Base-by-base conservation (phyloP, 2,888 invertebrate species). In the Ctenicera cuprea region DNA sequence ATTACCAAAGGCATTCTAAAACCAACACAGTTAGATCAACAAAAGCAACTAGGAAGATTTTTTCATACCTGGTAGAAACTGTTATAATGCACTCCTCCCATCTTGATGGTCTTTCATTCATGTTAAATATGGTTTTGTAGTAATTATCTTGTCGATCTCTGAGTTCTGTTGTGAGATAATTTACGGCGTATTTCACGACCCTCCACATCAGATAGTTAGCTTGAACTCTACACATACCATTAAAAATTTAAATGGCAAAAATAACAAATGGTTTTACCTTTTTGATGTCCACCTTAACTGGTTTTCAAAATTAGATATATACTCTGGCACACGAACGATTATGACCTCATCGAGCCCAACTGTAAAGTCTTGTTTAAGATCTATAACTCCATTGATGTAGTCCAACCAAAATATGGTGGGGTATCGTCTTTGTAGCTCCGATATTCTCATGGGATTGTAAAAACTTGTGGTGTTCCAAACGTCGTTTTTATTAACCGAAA, bases 181-280 rank as follows among this genome's bases (percentile, higher is more conserved):
- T 91, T n/a, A 94, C 90, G 0, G 94, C 92, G 8, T 93, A 92
- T 0, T 92, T 92, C 0, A 94, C 93, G 0, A 93, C 94, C 57
- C 96, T 90, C 96, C 97, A 97, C 91, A 96, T 91, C 81, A 95
- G 91, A 84, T 97, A 97, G 88, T 97, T 97, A 1, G 96, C 95
- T 80, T 93, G 89, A 4, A 90, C 88, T 76, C 94, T 90, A 83
- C 9, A 81, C 76, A 4, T 7, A 26, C 26, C 26, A 26, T 26
- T 26, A 26, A 26, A 26, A 26, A 3, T 26, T 26, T 26, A n/a
- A n/a, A n/a, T 26, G 26, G 26, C 3, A 41, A n/a, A 14, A n/a
- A 4, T 14, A 41, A 14, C 14, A 41, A 41, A n/a, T 14, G 2
- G 33, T 18, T n/a, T 61, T 81, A 86, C 86, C 85, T 88, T 78